A percentile compares a stretch with the other conserved stretches of the same genome.
Evolutionary conservation across 1,140 invertebrate species (phyloP).

Genomic region (Nasonia giraulti): DNA sequence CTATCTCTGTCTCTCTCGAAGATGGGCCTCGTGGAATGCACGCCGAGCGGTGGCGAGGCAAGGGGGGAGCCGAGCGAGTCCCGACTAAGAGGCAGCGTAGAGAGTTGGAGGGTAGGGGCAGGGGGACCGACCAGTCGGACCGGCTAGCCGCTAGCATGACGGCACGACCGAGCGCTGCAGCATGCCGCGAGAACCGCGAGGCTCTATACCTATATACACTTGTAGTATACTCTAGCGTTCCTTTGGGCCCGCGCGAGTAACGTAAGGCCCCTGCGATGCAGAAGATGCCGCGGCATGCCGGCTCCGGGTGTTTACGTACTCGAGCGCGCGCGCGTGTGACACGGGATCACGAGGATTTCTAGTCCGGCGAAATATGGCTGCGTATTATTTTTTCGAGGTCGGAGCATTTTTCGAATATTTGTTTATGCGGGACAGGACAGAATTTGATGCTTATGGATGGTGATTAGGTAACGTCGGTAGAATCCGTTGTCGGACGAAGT

Average conservation of each 20-base stretch:
- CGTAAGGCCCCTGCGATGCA: constrained; percentile 20
- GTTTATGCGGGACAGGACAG: too few species aligned
- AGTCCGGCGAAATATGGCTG: too few species aligned
- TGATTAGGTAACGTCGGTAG: too few species aligned
- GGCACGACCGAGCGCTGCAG: background rate
- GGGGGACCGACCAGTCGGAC: constrained; percentile 63
- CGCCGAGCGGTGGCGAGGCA: constrained; percentile 57
- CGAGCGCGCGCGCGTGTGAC: too few species aligned
- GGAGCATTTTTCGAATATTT: too few species aligned
- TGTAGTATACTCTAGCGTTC: constrained; percentile 34
- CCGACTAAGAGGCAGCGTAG: constrained; percentile 41
- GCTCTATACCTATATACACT: constrained; percentile 54
- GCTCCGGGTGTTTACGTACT: background rate
- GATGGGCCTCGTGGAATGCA: constrained; percentile 58
- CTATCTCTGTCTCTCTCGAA: constrained; percentile 51
- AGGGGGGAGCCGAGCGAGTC: constrained; percentile 55
- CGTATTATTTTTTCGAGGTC: too few species aligned
- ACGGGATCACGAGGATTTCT: too few species aligned
- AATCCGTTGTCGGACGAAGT: too few species aligned
- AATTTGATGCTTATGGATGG: too few species aligned
- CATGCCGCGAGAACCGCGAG: constrained; percentile 45
- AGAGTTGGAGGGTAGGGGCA: constrained; percentile 28
- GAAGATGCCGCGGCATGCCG: background rate
- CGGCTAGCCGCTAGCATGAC: constrained; percentile 56
- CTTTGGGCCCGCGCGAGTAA: background rate